Conservation (phyloP, 2,113 vertebrate species). For the Perccottus glenii region DNA sequence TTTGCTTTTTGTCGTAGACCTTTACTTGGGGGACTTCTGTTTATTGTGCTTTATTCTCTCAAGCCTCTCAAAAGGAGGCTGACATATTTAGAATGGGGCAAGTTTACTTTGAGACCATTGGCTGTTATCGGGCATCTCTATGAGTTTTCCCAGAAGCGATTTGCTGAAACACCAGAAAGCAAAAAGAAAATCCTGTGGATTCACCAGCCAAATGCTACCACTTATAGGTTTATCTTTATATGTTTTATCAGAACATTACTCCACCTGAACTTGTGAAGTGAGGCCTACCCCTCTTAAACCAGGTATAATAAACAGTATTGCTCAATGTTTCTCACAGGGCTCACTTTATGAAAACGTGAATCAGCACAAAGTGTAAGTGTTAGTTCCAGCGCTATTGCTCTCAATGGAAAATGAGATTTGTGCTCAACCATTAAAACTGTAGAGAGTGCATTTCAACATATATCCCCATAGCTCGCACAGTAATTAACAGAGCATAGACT, state of each 20-base stretch:
- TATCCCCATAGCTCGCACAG: not conserved
- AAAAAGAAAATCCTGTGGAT: slow-evolving; percentile 18
- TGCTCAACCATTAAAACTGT: not conserved
- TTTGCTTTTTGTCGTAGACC: slow-evolving; percentile 72
- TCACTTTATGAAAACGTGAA: slow-evolving; percentile 40
- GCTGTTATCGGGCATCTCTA: slow-evolving; percentile 26
- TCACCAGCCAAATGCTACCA: slow-evolving; percentile 24
- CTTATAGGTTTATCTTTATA: not conserved
- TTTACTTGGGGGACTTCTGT: slow-evolving; percentile 55
- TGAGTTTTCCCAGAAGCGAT: slow-evolving; percentile 62
- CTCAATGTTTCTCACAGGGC: slow-evolving; percentile 21
- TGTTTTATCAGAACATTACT: too few relatives aligned
- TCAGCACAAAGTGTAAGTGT: slow-evolving; percentile 25
- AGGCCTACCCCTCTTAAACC: too few relatives aligned
- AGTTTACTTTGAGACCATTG: slow-evolving; percentile 46
- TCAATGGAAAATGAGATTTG: slow-evolving; percentile 27
- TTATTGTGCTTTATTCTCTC: slow-evolving; percentile 72
- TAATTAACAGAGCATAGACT: too few relatives aligned
- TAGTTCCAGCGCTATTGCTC: slow-evolving; percentile 21
- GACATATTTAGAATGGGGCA: slow-evolving; percentile 34
- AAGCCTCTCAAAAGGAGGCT: slow-evolving; percentile 46
- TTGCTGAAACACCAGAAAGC: slow-evolving; percentile 41
- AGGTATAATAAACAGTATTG: slow-evolving; percentile 18
- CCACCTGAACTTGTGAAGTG: too few relatives aligned
- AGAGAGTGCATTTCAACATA: slow-evolving; percentile 29